Evolutionary conservation across 2,888 invertebrate genomes (phyloP).

Genomic region (Pyrochroa serraticornis): DNA sequence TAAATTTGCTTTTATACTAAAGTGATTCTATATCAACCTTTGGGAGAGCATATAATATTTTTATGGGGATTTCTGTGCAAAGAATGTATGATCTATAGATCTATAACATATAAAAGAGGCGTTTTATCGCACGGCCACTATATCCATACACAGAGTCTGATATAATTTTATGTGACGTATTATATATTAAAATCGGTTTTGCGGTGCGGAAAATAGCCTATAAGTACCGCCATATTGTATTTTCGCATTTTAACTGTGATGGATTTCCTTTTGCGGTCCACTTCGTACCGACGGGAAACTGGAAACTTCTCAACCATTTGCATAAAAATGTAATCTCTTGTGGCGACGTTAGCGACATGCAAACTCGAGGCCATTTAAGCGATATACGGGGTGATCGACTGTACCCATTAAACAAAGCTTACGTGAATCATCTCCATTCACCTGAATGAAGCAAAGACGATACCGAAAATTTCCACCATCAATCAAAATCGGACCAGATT

Average conservation of each 20-base stretch:
- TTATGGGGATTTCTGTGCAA: constrained; percentile 53
- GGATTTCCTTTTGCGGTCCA: constrained; percentile 41
- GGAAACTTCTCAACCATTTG: constrained; percentile 5
- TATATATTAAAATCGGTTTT: constrained; percentile 60
- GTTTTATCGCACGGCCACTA: constrained; percentile 52
- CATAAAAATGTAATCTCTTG: constrained; percentile 39
- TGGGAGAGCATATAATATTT: constrained; percentile 50
- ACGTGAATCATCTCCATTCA: too few species aligned
- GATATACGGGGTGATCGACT: constrained; percentile 11
- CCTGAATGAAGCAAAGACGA: too few species aligned
- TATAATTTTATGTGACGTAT: constrained; percentile 60
- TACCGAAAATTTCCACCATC: too few species aligned
- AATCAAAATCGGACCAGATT: too few species aligned
- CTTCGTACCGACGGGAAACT: neutral
- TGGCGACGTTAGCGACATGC: constrained; percentile 27
- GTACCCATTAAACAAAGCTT: too few species aligned
- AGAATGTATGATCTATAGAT: constrained; percentile 56
- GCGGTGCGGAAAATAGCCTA: constrained; percentile 59
- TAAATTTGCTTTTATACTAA: constrained; percentile 45
- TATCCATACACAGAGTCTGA: constrained; percentile 48
- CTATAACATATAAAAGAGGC: constrained; percentile 55
- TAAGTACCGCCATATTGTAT: constrained; percentile 55
- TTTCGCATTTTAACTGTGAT: constrained; percentile 52
- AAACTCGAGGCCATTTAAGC: constrained; percentile 22
- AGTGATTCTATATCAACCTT: constrained; percentile 43